These are phyloP conservation scores for Menidia menidia DNA, from an alignment of 2,797 vertebrate species.

Conservation along the genomic window DNA sequence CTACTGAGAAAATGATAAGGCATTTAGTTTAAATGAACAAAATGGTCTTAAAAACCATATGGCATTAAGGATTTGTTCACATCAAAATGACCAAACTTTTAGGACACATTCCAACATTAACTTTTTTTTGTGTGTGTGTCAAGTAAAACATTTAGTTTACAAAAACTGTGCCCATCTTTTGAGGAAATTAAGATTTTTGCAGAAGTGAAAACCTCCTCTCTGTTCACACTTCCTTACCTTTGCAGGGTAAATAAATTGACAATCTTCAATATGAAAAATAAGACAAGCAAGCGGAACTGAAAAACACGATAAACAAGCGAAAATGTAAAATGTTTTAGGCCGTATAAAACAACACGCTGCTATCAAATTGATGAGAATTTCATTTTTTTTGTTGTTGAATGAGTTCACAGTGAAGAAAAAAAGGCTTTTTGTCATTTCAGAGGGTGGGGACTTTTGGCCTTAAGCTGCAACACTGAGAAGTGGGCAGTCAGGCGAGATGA, in stretches of 20 bases:
- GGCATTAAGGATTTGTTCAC: too few relatives aligned
- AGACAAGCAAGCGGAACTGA: not conserved
- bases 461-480: constrained; percentile 5
- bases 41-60: too few relatives aligned
- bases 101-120: too few relatives aligned
- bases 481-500: constrained; percentile 16
- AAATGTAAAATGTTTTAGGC: not conserved
- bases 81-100: too few relatives aligned
- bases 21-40: too few relatives aligned
- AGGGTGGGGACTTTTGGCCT: constrained; percentile 5
- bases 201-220: constrained; percentile 9
- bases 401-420: not conserved
- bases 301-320: not conserved
- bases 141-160: not conserved
- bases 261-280: not conserved
- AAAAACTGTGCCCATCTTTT: not conserved
- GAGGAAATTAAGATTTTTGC: not conserved
- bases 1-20: too few relatives aligned
- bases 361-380: not conserved
- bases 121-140: too few relatives aligned
- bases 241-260: not conserved
- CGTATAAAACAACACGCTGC: not conserved
- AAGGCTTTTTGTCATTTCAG: not conserved
- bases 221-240: constrained; percentile 10
- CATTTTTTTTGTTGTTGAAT: not conserved